A percentile compares a stretch with the other conserved stretches of the same genome.
These are phyloP conservation scores for Pardosa pseudoannulata DNA, from an alignment of 2,888 invertebrate species.

Conservation along the genomic window DNA sequence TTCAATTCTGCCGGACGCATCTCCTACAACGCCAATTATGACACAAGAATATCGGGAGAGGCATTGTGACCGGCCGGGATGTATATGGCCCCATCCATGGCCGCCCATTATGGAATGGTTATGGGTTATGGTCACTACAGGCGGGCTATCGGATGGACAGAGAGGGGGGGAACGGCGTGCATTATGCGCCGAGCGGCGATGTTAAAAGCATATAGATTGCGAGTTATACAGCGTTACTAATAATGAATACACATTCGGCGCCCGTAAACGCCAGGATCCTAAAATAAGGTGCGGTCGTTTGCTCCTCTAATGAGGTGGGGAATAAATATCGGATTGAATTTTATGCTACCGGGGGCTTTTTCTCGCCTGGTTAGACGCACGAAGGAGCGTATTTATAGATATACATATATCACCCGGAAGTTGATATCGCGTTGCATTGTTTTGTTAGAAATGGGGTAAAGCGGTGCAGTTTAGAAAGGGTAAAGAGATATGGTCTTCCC, in stretches of 20 bases:
- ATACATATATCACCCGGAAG: neutral
- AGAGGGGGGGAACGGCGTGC: conserved; percentile 36
- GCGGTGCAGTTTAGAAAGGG: no score
- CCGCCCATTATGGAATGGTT: conserved; percentile 58
- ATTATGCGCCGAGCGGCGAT: conserved; percentile 43
- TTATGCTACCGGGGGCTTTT: neutral
- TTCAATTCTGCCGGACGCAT: conserved; percentile 23
- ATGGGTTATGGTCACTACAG: conserved; percentile 67
- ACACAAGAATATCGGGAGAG: conserved; percentile 25
- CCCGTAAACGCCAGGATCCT: neutral
- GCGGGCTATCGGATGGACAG: conserved; percentile 54
- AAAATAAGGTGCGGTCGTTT: conserved; percentile 17
- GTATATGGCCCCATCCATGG: neutral
- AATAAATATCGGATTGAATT: conserved; percentile 12
- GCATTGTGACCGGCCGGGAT: conserved; percentile 42
- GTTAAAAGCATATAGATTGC: conserved; percentile 52
- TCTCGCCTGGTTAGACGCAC: neutral
- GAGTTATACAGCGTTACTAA: conserved; percentile 68
- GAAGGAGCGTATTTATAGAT: neutral
- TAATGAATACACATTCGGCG: conserved; percentile 37
- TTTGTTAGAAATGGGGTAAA: neutral
- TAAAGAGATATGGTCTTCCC: no score
- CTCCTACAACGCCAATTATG: conserved; percentile 39
- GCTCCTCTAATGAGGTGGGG: neutral
- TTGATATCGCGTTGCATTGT: neutral